Evolutionary conservation across 2,797 vertebrate species (phyloP), one percentile per base, ranked within the genome.

Genomic region (Hoplostethus atlanticus): DNA sequence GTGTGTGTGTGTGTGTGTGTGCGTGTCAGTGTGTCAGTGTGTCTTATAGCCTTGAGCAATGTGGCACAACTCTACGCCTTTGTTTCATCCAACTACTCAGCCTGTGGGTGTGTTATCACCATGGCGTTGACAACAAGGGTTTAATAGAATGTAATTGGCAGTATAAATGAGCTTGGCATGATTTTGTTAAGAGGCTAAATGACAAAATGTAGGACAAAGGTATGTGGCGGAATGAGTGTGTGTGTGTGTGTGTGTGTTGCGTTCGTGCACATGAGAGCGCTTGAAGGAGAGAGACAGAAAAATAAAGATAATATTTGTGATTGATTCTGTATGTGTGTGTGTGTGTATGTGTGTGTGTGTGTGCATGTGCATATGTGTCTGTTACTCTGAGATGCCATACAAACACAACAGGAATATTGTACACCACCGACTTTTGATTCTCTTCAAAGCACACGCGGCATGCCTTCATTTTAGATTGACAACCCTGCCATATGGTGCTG

Each of bases 401-500:
- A 54, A 60, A 64, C 74, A 66, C 76, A 62, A 9, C 56, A 59
- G 55, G 4, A 69, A 64, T 47, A 56, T 12, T 65, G 56, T 44
- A 56, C 70, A 72, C 64, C 68, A 68, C 71, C 73, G 72, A 81
- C 81, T 65, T 31, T 74, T 48, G 40, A 63, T 71, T 55, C 65
- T 80, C 48, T 51, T 68, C 30, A 84, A 79, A 84, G 72, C 54
- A 30, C 13, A 21, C 84, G 58, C 58, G 28, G 69, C 81, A 54
- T 62, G 67, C 77, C 72, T 83, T 72, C 65, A 64, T 67, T 76
- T 73, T 57, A 71, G 83, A 89, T 66, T 82, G 86, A 89, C 85
- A 85, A 66, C 70, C 48, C 76, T 79, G 70, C 85, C 90, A 85
- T 89, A 91, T 90, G 90, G 77, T 68, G 58, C 77, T 25, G 64